phyloP scores from a whole-genome alignment of 1,140 invertebrate genomes.

The Anastrepha ludens region DNA sequence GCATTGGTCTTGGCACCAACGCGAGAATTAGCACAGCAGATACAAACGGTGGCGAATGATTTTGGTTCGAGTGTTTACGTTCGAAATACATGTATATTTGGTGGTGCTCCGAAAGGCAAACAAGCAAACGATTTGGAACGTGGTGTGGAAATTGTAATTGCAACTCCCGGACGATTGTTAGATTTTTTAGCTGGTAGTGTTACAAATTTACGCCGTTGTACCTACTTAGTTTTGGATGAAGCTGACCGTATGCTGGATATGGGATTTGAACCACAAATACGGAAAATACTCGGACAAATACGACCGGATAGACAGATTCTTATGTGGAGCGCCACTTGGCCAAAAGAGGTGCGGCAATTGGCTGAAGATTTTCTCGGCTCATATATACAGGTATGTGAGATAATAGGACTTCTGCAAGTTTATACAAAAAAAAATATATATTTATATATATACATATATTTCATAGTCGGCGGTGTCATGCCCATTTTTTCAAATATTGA shows the following conservation, averaged over 20 bases:
- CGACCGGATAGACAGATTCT: slow-evolving; percentile 94
- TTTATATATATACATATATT: not conserved
- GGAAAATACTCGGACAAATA: slow-evolving; percentile 97
- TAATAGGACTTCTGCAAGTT: too few relatives aligned
- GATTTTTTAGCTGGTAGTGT: slow-evolving; percentile 94
- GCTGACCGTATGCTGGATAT: slow-evolving; percentile 99
- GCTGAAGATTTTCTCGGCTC: slow-evolving; percentile 93
- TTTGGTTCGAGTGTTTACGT: slow-evolving; percentile 90
- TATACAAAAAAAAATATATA: too few relatives aligned
- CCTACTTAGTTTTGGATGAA: slow-evolving; percentile 97
- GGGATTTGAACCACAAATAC: slow-evolving; percentile 99
- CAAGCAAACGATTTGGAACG: slow-evolving; percentile 89
- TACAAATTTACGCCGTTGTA: slow-evolving; percentile 90
- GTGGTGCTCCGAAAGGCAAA: slow-evolving; percentile 92
- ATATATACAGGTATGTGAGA: slow-evolving; percentile 79
- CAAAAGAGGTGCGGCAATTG: slow-evolving; percentile 93
- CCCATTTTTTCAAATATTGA: not conserved
- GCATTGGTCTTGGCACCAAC: slow-evolving; percentile 94
- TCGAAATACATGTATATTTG: slow-evolving; percentile 94
- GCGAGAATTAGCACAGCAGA: slow-evolving; percentile 95
- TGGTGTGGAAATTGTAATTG: slow-evolving; percentile 92
- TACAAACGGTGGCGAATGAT: slow-evolving; percentile 91
- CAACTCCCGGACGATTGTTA: slow-evolving; percentile 94
- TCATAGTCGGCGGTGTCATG: too few relatives aligned
- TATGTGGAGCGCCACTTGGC: slow-evolving; percentile 99